Evolutionary conservation across 2,797 vertebrate genomes (phyloP).

Genomic region (Poecilia picta): DNA sequence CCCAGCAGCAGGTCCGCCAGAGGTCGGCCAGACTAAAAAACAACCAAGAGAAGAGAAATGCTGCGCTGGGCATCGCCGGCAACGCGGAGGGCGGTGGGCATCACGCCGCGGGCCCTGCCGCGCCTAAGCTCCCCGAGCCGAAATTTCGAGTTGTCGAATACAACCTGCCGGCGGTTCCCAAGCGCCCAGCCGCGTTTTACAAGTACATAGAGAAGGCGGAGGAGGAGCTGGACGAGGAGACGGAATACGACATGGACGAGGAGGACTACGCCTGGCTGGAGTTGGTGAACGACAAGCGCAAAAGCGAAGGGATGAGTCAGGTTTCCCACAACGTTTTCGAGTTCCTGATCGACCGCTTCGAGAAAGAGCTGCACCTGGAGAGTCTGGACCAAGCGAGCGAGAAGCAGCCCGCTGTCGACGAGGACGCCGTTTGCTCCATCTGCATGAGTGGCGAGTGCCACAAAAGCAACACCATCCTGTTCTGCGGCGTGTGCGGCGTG

Average conservation of each 20-base stretch:
- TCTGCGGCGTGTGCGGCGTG: slow-evolving; percentile 95
- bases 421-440: slow-evolving; percentile 96
- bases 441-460: slow-evolving; percentile 96
- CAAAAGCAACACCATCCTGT: slow-evolving; percentile 95
- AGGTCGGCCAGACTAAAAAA: slow-evolving; percentile 90
- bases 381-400: slow-evolving; percentile 87
- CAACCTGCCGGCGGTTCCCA: slow-evolving; percentile 91
- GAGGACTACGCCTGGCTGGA: slow-evolving; percentile 98
- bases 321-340: slow-evolving; percentile 96
- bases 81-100: slow-evolving; percentile 60
- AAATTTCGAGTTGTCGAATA: slow-evolving; percentile 94
- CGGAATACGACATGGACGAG: slow-evolving; percentile 99
- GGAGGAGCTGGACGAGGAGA: slow-evolving; percentile 95
- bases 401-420: slow-evolving; percentile 89
- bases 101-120: slow-evolving; percentile 16
- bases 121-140: slow-evolving; percentile 88
- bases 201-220: slow-evolving; percentile 90
- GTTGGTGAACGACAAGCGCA: slow-evolving; percentile 91
- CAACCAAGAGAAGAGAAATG: slow-evolving; percentile 90
- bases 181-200: slow-evolving; percentile 87
- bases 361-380: slow-evolving; percentile 93
- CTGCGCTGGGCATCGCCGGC: slow-evolving; percentile 69
- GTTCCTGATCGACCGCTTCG: slow-evolving; percentile 95
- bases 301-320: slow-evolving; percentile 88
- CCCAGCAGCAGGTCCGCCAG: slow-evolving; percentile 84